Base-by-base conservation (phyloP, 2,797 vertebrate genomes). In the Lepilemur ruficaudatus region DNA sequence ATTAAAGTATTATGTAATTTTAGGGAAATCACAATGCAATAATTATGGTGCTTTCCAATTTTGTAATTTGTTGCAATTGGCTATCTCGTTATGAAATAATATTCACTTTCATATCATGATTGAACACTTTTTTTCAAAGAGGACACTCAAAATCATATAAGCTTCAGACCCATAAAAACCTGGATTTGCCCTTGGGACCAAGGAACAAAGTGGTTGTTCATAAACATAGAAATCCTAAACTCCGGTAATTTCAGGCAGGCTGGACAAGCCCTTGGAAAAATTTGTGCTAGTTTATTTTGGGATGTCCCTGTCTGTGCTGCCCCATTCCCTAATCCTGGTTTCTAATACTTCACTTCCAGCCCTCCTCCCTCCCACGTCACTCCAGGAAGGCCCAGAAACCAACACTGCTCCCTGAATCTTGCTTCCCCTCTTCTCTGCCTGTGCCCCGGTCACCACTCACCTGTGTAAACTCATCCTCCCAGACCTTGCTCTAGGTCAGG, bases 1-100 rank as follows among this genome's bases (percentile, higher is more conserved):
- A 91, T 95, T 92, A 65, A 96, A 91, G 89, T 93, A 46, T 7
- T 13, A 23, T 73, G 30, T 15, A 69, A 69, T 57, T 79, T 52
- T 55, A 61, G 25, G 14, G 30, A 41, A 3, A 46, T 75, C 67
- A 1, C 43, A 61, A 48, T 50, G 8, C 67, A n/a, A 17, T 52
- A 41, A 76, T 61, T 25, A 65, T 1, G 63, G 25, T 28, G 7
- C 69, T 81, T 87, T 78, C 25, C 57, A 73, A 67, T 78, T 92
- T 63, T 76, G 13, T 30, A 52, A 92, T 85, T 87, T 94, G 18
- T 52, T 84, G 10, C 70, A n/a, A 67, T 61, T 65, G 2, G 7
- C 41, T 41, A 80, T n/a, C 61, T 91, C 28, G n/a, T 83, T 63
- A 48, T 75, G 83, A 83, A 89, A 57, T 86, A 83, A 76, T 67